Base-by-base conservation (phyloP, 23 tunicate genomes). In the Trididemnum miniatum region DNA sequence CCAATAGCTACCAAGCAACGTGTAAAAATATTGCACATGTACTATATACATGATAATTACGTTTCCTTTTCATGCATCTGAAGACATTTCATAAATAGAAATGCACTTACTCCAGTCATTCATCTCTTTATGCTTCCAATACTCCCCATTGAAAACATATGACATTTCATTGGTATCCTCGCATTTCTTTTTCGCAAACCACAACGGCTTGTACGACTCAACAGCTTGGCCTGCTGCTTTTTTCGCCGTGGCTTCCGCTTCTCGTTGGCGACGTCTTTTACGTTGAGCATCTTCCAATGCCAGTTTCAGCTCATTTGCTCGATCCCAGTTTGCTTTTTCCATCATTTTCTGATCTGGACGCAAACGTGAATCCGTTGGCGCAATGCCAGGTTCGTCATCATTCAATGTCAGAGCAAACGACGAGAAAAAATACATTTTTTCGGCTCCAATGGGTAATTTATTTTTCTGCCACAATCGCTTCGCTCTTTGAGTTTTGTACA, bases 251-350 rank as follows among this genome's bases (percentile, higher is more conserved):
- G 26, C 85, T 52, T 80, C 92, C 20, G 82, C 78, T 52, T 93
- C 90, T 39, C 99, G 71, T 60, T 51, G 71, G 39, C 76, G 82
- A 31, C 99, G 76, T 49, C 99, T 83, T 51, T 34, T 81, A 62
- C 99, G 63, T 40, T 96, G 99, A 26, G 83, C 85, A 90, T 96
- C 91, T 77, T 96, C 99, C 32, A 96, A 83, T 2, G 65, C 80
- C 40, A 65, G 89, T 75, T 95, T 95, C 20, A 82, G 54, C 22
- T 86, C 90, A 86, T 95, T 95, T 1, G 99, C 96, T 0, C 54
- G 71, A 59, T 95, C 99, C 99, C 99, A 95, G 28, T 87, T 79
- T 12, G 86, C 91, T 33, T 90, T 69, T 74, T 95, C 99, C 99
- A 95, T 95, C 37, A 87, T 54, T 27, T 89, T 79, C 74, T 95